Evolutionary conservation across 1,140 invertebrate species (phyloP).

Genomic region (Neodiprion pinetum): DNA sequence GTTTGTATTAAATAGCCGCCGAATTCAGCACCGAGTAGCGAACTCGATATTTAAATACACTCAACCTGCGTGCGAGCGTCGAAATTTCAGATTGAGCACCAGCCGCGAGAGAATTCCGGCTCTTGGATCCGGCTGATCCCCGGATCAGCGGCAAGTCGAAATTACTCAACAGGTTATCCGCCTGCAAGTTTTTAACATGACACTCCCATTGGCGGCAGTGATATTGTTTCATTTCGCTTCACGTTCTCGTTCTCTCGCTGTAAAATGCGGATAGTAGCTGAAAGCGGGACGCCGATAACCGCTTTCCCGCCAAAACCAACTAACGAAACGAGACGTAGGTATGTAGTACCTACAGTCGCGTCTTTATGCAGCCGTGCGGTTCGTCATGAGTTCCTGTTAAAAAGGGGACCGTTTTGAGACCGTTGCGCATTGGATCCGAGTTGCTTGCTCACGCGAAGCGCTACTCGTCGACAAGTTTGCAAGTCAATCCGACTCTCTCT

Average conservation of each 20-base stretch:
- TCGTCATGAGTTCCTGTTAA: conserved; percentile 1
- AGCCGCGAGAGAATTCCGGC: neutral
- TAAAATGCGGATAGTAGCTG: neutral
- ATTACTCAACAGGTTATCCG: conserved; percentile 58
- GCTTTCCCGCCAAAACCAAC: no score
- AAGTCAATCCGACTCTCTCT: no score
- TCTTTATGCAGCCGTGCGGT: no score
- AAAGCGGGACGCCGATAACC: no score
- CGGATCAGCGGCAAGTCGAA: conserved; percentile 42
- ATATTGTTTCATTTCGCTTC: neutral
- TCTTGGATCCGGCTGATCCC: conserved; percentile 30
- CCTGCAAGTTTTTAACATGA: conserved; percentile 22
- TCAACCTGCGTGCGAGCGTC: conserved; percentile 34
- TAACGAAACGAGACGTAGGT: no score
- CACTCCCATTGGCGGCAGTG: neutral
- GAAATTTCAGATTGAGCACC: conserved; percentile 26
- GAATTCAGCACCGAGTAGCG: conserved; percentile 40
- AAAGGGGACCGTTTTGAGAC: conserved; percentile 33
- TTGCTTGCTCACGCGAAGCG: conserved; percentile 28
- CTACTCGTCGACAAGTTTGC: neutral
- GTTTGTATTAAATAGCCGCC: conserved; percentile 49
- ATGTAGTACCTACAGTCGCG: no score
- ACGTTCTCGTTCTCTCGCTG: neutral
- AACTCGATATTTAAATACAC: conserved; percentile 46
- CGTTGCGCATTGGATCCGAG: conserved; percentile 34